Percentiles rank a stretch among this genome's conserved stretches.
These are phyloP conservation scores for Thaumatotibia leucotreta DNA, from an alignment of 1,140 invertebrate species.

Conservation along the genomic window DNA sequence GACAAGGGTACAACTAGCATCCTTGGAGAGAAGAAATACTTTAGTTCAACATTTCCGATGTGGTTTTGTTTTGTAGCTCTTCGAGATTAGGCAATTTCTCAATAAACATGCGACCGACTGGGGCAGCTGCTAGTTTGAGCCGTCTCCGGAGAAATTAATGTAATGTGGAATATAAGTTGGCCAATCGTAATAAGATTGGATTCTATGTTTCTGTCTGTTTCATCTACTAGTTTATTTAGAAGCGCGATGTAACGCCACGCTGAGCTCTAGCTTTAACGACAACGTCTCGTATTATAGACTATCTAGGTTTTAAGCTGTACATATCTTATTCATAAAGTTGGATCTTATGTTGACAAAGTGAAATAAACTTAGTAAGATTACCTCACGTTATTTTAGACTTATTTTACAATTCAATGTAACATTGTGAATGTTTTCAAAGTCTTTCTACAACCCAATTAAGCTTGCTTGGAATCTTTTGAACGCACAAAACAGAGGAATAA, in stretches of 20 bases:
- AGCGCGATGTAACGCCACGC: constrained; percentile 8
- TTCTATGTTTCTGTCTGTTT: constrained; percentile 52
- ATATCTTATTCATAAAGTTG: constrained; percentile 13
- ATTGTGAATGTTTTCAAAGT: constrained; percentile 3
- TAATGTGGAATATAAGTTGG: constrained; percentile 59
- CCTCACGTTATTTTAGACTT: not conserved
- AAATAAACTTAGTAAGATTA: constrained; percentile 12
- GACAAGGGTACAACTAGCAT: constrained; percentile 66
- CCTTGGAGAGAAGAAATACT: constrained; percentile 73
- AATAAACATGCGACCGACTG: constrained; percentile 60
- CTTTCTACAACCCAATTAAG: constrained; percentile 52
- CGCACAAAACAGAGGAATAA: constrained; percentile 49
- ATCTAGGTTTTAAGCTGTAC: constrained; percentile 9
- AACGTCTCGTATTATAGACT: not conserved
- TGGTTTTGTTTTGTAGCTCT: constrained; percentile 73
- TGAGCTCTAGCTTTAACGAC: constrained; percentile 6
- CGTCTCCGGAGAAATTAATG: constrained; percentile 63
- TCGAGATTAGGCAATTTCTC: constrained; percentile 70
- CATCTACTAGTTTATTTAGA: constrained; percentile 40
- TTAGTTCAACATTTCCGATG: constrained; percentile 70
- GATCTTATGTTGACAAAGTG: constrained; percentile 6
- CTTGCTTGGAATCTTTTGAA: constrained; percentile 66
- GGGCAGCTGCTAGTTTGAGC: constrained; percentile 60
- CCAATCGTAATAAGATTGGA: constrained; percentile 47
- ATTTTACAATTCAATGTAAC: not conserved